Base-by-base conservation (phyloP, 2,797 vertebrate species). In the Silurus lanzhouensis region DNA sequence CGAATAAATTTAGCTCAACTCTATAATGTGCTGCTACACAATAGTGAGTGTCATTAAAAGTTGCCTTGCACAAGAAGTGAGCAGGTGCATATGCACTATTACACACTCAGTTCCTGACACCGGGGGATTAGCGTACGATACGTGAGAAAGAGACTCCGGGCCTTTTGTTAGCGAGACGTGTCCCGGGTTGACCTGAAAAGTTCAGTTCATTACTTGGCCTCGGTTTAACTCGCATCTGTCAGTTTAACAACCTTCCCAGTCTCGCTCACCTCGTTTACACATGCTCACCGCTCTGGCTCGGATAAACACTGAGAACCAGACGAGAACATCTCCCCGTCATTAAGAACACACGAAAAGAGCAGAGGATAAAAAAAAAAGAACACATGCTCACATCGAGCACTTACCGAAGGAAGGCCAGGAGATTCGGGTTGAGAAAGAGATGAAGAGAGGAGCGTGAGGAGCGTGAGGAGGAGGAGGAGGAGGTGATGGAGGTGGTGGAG, bases 361-460 rank as follows among this genome's bases (percentile, higher is more conserved):
- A 52, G 48, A 52, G 48, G 48, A 52, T 7, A 52, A 12, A 27
- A 2, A 20, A 70, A 87, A 84, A 83, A 83, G 77, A 63, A 27
- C 79, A 74, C 84, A 87, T 74, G 84, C 81, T 75, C 74, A 55
- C 61, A 81, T 67, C 84, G 83, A 89, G 84, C 71, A 90, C 89
- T 90, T 78, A 90, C 89, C 88, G 61, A 61, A 1, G 48, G 48
- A 20, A 86, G 77, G 61, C 67, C 70, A 83, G 86, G 79, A 87
- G 76, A 60, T 81, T 88, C 87, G 71, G 76, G 66, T 87, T 87
- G 68, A 63, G 31, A 72, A 48, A 82, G 31, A 77, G 31, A 63
- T 10, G 14, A 20, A 75, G 48, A 74, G 22, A 63, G 78, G 12
- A 25, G 61, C 31, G 48, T 79, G 72, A 83, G 20, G 77, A 38